Evolutionary conservation across 2,797 vertebrate species (phyloP).

Genomic region (Epinephelus malabaricus): DNA sequence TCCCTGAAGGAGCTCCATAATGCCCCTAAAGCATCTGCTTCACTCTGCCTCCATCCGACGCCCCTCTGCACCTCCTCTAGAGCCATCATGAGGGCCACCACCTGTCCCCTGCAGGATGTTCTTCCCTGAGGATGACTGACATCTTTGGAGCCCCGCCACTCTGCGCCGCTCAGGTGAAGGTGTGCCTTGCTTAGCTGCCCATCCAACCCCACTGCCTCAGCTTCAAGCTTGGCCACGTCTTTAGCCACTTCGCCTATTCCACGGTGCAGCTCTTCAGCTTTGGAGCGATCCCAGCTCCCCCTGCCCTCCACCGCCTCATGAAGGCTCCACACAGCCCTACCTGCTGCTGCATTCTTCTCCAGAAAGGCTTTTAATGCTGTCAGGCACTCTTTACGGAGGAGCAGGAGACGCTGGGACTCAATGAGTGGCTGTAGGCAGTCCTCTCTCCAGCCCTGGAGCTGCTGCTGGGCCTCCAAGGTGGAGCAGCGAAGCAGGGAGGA

Average conservation of each 20-base stretch:
- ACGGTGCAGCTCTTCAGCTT: constrained; percentile 87
- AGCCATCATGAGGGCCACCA: constrained; percentile 77
- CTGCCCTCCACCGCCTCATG: constrained; percentile 88
- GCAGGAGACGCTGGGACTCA: constrained; percentile 89
- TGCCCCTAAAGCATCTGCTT: constrained; percentile 90
- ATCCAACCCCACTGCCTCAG: constrained; percentile 89
- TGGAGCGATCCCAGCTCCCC: constrained; percentile 89
- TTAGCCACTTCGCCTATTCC: constrained; percentile 84
- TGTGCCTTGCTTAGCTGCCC: constrained; percentile 92
- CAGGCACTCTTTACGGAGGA: constrained; percentile 86
- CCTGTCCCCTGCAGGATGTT: constrained; percentile 89
- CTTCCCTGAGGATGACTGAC: constrained; percentile 85
- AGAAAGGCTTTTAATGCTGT: constrained; percentile 86
- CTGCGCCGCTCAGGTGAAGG: constrained; percentile 85
- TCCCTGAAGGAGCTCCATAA: constrained; percentile 90
- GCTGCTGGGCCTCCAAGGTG: constrained; percentile 85
- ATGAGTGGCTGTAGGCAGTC: constrained; percentile 91
- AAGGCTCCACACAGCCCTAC: constrained; percentile 80
- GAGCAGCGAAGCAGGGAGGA: constrained; percentile 84
- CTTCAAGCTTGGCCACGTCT: constrained; percentile 88
- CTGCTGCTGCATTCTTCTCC: constrained; percentile 75
- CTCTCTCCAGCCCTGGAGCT: constrained; percentile 88
- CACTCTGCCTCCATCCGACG: constrained; percentile 89
- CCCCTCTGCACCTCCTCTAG: constrained; percentile 90
- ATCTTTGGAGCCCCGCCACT: constrained; percentile 83